Evolutionary conservation across 2,113 vertebrate genomes (phyloP).

Genomic region (Oriolus oriolus): DNA sequence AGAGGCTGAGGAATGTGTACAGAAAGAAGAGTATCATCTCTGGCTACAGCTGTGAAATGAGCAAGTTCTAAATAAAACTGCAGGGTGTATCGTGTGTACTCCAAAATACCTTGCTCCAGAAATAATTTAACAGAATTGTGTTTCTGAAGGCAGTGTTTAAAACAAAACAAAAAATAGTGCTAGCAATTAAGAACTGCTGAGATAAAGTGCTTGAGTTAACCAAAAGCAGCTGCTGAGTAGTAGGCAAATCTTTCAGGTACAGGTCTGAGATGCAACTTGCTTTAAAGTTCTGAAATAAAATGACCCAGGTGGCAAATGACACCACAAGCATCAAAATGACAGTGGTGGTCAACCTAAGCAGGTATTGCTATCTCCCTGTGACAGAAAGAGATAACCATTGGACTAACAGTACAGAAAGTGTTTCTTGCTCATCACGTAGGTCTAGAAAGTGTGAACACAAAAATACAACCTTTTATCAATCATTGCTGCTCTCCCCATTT

Average conservation of each 20-base stretch:
- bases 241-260: not conserved
- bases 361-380: not conserved
- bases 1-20: not conserved
- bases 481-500: not conserved
- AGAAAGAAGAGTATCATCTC: not conserved
- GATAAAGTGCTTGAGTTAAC: not conserved
- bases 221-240: not conserved
- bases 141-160: not conserved
- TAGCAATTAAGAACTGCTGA: not conserved
- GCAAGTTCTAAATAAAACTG: not conserved
- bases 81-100: rapidly evolving
- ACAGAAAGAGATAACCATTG: not conserved
- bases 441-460: not conserved
- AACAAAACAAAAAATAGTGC: not conserved
- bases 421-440: not conserved
- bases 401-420: not conserved
- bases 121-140: not conserved
- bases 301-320: not conserved
- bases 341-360: not conserved
- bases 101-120: not conserved
- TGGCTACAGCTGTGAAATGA: not conserved
- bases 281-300: not conserved
- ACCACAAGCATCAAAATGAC: not conserved
- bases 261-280: not conserved
- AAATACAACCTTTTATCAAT: not conserved